These are phyloP conservation scores for Oreamnos americanus DNA, from an alignment of 2,113 vertebrate genomes.

Conservation along the genomic window DNA sequence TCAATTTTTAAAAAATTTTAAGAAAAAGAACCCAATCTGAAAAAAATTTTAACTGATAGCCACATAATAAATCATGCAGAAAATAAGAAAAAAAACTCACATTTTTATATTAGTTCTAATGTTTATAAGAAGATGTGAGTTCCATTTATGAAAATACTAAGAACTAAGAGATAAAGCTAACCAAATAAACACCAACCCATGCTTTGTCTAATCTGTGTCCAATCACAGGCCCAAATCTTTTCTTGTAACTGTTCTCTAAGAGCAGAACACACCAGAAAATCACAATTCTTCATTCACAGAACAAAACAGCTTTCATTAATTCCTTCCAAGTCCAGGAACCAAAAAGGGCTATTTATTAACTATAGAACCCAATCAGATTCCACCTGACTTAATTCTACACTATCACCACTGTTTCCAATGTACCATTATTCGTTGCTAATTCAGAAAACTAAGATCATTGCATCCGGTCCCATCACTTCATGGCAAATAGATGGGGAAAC, in stretches of 20 bases:
- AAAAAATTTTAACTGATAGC: background rate
- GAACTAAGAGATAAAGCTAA: background rate
- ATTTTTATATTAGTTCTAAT: background rate
- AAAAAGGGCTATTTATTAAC: background rate
- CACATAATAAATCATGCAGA: background rate
- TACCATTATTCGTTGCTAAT: background rate
- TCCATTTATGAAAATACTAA: background rate
- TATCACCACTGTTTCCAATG: background rate
- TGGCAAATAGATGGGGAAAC: background rate
- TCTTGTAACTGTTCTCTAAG: background rate
- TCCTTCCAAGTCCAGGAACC: background rate
- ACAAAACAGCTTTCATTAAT: background rate
- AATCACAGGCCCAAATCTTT: background rate
- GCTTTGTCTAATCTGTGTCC: background rate
- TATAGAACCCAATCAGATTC: background rate
- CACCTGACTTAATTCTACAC: background rate
- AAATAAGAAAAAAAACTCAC: background rate
- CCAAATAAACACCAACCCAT: background rate
- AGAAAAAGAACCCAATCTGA: background rate
- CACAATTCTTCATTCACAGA: background rate
- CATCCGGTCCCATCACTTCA: background rate
- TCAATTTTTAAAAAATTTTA: background rate
- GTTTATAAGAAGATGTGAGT: background rate
- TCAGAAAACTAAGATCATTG: background rate
- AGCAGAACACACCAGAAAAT: background rate